Conservation (phyloP, 2,797 vertebrate genomes). For the Arrhamphus sclerolepis region DNA sequence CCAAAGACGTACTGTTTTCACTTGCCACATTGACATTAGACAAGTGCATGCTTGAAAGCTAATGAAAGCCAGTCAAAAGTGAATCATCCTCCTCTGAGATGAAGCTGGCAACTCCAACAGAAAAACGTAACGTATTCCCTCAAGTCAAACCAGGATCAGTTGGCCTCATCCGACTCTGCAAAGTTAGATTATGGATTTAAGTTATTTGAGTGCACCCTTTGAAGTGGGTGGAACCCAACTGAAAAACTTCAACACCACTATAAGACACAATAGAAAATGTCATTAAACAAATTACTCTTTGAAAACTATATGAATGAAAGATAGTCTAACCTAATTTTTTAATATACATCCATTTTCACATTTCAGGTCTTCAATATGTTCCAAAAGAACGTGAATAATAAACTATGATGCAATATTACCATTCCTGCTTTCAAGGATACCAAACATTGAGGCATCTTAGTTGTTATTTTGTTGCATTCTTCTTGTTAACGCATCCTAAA, state of each 20-base stretch:
- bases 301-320: too few relatives aligned
- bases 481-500: too few relatives aligned
- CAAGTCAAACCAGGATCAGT: slow-evolving; percentile 11
- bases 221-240: neutral
- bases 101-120: slow-evolving; percentile 23
- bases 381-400: too few relatives aligned
- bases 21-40: slow-evolving; percentile 2
- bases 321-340: too few relatives aligned
- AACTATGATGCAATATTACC: too few relatives aligned
- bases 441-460: too few relatives aligned
- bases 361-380: too few relatives aligned
- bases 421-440: too few relatives aligned
- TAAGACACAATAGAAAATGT: too few relatives aligned
- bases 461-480: too few relatives aligned
- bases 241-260: neutral
- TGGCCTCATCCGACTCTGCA: neutral
- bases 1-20: slow-evolving; percentile 5
- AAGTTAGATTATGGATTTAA: neutral
- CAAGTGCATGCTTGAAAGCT: slow-evolving; percentile 7
- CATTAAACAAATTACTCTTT: too few relatives aligned
- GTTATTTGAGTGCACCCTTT: neutral
- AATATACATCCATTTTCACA: too few relatives aligned
- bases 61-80: slow-evolving; percentile 35
- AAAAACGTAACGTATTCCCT: slow-evolving; percentile 29
- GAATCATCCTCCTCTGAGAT: slow-evolving; percentile 7